Evolutionary conservation across 2,888 invertebrate genomes (phyloP), one percentile per base, ranked within the genome.

Genomic region (Ophraella communa): DNA sequence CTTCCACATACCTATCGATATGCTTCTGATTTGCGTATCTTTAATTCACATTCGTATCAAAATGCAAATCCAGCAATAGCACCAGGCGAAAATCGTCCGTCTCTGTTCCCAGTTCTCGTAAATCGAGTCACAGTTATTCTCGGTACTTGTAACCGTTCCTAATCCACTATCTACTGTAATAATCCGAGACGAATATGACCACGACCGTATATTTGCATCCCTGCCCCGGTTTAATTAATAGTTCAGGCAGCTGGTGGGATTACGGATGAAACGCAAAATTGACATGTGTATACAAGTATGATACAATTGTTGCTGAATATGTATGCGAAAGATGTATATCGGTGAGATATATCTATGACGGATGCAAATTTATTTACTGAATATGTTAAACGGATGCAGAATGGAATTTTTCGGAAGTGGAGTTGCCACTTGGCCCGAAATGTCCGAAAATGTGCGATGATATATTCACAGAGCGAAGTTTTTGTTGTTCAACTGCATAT

Each of bases 151-250:
- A 66, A 64, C 67, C 71, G 63, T 64, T 67, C 54, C 56, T 71
- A 69, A 69, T 69, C 67, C 70, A 54, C 58, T 59, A 49, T 52
- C 61, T 65, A 62, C 54, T 58, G 30, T 42, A 45, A 62, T 71
- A 73, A 73, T 73, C 71, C 70, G 64, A 67, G 66, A 68, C 58
- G 65, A 68, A 69, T 69, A 65, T 68, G 67, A 66, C 65, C 62
- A 62, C 60, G 58, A 67, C 68, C 62, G 64, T 64, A 66, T 64
- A 71, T 69, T 69, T 67, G 69, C 70, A 71, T 71, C 64, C 52
- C 33, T 44, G 35, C 21, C 23, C 52, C 14, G 20, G 39, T 52
- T 44, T 60, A 60, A 60, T 60, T 60, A 60, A 60, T 60, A 27
- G 60, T 30, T 44, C 42, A 14, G 30, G 52, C 60, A 52, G 52